These are phyloP conservation scores for Orchestes rusci DNA, from an alignment of 2,888 invertebrate genomes.

Conservation along the genomic window DNA sequence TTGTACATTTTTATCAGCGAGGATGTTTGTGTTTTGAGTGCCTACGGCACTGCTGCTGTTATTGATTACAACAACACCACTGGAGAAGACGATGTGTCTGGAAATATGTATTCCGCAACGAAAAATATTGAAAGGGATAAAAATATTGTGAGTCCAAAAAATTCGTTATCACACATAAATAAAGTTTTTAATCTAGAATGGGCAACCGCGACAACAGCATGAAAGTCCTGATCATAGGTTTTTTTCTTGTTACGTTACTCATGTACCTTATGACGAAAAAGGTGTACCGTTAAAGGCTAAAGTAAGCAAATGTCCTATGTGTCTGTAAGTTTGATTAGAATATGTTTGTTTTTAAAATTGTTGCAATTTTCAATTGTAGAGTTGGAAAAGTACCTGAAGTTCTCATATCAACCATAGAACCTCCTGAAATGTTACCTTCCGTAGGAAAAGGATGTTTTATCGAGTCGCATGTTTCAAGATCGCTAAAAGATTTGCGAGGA, in stretches of 20 bases:
- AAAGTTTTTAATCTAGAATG: constrained; percentile 24
- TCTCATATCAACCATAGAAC: constrained; percentile 80
- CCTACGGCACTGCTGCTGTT: constrained; percentile 88
- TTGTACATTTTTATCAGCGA: too few species aligned
- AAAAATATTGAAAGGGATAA: constrained; percentile 44
- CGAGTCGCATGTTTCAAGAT: constrained; percentile 68
- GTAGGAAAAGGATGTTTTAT: constrained; percentile 64
- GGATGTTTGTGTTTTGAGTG: constrained; percentile 90
- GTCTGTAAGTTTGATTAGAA: constrained; percentile 49
- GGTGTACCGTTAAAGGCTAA: constrained; percentile 68
- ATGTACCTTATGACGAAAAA: constrained; percentile 75
- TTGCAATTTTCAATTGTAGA: too few species aligned
- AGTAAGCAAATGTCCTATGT: constrained; percentile 64
- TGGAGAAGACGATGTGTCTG: constrained; percentile 34
- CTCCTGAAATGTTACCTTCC: constrained; percentile 67
- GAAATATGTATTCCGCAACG: constrained; percentile 22
- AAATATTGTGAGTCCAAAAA: too few species aligned
- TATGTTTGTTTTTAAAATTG: constrained; percentile 1
- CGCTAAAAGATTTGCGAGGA: constrained; percentile 69
- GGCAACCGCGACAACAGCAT: constrained; percentile 22
- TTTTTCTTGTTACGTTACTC: constrained; percentile 48
- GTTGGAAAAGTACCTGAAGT: constrained; percentile 82
- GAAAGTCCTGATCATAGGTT: constrained; percentile 39
- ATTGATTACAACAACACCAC: constrained; percentile 53
- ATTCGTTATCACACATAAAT: constrained; percentile 28